These are phyloP conservation scores for Xiphorhynchus elegans DNA, from an alignment of 2,113 vertebrate species.

Conservation along the genomic window DNA sequence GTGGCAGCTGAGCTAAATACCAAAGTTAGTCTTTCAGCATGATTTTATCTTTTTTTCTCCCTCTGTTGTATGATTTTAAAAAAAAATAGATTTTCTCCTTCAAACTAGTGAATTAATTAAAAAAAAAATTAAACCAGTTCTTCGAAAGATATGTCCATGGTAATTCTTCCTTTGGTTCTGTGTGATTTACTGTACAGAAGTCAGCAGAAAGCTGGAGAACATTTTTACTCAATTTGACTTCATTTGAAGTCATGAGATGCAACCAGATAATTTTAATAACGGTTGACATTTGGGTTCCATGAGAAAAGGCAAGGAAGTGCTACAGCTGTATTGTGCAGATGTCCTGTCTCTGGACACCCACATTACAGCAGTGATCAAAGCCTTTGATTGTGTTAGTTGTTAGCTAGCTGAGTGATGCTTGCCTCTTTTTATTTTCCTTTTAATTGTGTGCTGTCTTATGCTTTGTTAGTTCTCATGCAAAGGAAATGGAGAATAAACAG, in stretches of 20 bases:
- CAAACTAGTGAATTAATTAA: constrained; percentile 1
- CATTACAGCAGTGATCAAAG: not conserved
- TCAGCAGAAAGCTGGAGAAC: not conserved
- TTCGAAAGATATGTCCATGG: not conserved
- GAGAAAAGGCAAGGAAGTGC: not conserved
- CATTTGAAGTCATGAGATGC: constrained; percentile 6
- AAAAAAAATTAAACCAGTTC: not conserved
- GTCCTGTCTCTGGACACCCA: not conserved
- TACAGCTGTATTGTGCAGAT: not conserved
- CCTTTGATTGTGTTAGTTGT: not conserved
- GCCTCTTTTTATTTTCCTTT: not conserved
- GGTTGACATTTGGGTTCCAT: not conserved
- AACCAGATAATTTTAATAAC: constrained; percentile 18
- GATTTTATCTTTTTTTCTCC: not conserved
- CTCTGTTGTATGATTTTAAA: not conserved
- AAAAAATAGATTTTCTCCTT: not conserved
- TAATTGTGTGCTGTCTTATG: not conserved
- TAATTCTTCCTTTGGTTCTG: constrained; percentile 35
- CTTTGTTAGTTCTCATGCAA: constrained; percentile 86
- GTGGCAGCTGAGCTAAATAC: not conserved
- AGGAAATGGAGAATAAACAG: constrained; percentile 92
- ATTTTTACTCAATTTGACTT: not conserved
- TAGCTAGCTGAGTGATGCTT: not conserved
- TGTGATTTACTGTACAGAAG: not conserved
- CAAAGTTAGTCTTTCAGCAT: not conserved